Base-by-base conservation (phyloP, 2,797 vertebrate species). In the Distichodus sexfasciatus region DNA sequence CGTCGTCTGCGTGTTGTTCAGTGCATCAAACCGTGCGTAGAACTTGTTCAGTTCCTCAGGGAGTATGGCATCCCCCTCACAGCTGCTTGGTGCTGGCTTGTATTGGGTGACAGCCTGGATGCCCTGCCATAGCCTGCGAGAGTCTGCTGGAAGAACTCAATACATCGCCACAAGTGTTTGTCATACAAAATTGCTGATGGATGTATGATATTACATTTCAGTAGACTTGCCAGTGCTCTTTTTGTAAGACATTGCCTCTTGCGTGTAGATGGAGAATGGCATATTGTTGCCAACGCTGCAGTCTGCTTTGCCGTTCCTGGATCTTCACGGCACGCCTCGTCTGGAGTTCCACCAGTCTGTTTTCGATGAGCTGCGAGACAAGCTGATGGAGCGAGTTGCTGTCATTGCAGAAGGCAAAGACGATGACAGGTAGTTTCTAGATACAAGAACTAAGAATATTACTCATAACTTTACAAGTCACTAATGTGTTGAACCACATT, bases 311-410 rank as follows among this genome's bases (percentile, higher is more conserved):
- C 97, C 97, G 9, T 99, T 99, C 84, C 80, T 99, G 72, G 97
- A 99, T 86, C 93, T 98, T 50, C 96, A 99, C 0, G 95, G 96
- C 11, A 99, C 95, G 0, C 97, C 97, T 0, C 89, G 97, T 3
- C 86, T 98, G n/a, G 96, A 99, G 87, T 99, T 99, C 80, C 97
- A 99, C 77, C 97, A 99, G 90, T 99, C 96, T 0, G 97, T 99
- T 19, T 99, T 99, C 1, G 96, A 98, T 0, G 97, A 99, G 84
- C 91, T 99, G 7, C 82, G 96, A 1, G 97, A 99, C 10, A 99
- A 99, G 79, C 85, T 99, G 70, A 92, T 98, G 91, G 97, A 98
- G 82, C 89, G 95, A 12, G 94, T 98, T 2, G 96, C 95, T 0
- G 82, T 84, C 55, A 98, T 99, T 0, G 96, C 96, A 0, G 96